phyloP scores from a whole-genome alignment of 2,113 vertebrate genomes.

The Leptodactylus fuscus region DNA sequence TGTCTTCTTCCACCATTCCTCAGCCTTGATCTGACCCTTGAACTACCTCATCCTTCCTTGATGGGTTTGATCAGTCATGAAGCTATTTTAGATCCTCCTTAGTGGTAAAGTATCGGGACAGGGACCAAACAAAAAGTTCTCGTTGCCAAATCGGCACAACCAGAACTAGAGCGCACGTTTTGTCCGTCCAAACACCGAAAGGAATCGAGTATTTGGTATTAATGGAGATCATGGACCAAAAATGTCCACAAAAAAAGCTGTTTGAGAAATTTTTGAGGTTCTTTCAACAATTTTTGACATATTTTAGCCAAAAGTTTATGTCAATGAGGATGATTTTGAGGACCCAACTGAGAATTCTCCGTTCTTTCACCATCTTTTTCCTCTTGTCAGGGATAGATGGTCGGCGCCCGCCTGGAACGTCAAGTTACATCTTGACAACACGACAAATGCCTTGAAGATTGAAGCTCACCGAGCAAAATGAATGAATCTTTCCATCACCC shows the following conservation, averaged over 20 bases:
- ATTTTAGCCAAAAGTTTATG: neutral
- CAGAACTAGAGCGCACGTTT: too few relatives aligned
- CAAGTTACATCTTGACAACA: slow-evolving; percentile 31
- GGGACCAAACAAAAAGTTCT: too few relatives aligned
- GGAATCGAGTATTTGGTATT: neutral
- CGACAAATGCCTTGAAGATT: slow-evolving; percentile 32
- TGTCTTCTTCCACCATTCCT: too few relatives aligned
- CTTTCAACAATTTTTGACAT: neutral
- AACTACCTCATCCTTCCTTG: too few relatives aligned
- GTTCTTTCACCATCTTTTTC: neutral
- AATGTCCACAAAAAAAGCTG: neutral
- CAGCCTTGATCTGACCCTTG: too few relatives aligned
- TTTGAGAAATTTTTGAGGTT: neutral
- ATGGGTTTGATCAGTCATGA: too few relatives aligned
- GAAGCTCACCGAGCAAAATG: slow-evolving; percentile 26
- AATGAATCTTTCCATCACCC: slow-evolving; percentile 1
- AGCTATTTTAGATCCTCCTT: too few relatives aligned
- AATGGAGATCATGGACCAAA: neutral
- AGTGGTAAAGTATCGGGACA: too few relatives aligned
- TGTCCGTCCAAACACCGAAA: neutral
- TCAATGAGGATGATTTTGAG: neutral
- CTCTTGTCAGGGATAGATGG: slow-evolving; percentile 4
- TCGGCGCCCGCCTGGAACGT: slow-evolving; percentile 10
- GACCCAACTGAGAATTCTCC: neutral
- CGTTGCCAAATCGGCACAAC: too few relatives aligned